Evolutionary conservation across 2,888 invertebrate species (phyloP).

Genomic region (Gnatocerus cornutus): DNA sequence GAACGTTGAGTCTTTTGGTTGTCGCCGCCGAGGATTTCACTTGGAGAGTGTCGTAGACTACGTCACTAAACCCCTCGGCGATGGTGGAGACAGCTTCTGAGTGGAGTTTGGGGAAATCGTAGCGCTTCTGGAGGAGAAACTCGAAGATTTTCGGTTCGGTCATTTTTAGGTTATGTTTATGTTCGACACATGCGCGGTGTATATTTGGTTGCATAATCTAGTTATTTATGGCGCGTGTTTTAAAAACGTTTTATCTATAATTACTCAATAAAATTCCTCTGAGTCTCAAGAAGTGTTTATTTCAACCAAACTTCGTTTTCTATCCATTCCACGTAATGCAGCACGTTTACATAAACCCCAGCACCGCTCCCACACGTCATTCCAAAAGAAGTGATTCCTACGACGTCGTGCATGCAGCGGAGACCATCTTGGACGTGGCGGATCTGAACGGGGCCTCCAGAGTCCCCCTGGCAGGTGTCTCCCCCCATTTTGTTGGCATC

Average conservation of each 20-base stretch:
- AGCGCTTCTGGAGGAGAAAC: conserved; percentile 22
- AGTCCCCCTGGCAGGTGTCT: background rate
- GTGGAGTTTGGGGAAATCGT: conserved; percentile 37
- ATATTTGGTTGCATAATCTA: no score
- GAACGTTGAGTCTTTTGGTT: conserved; percentile 18
- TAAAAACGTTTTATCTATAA: no score
- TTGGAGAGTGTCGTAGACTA: conserved; percentile 35
- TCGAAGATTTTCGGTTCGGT: conserved; percentile 35
- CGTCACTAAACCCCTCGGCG: conserved; percentile 17
- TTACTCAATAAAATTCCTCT: no score
- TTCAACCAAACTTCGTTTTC: conserved; percentile 6
- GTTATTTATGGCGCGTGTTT: no score
- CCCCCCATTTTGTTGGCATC: background rate
- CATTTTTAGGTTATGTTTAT: conserved; percentile 40
- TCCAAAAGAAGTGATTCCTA: conserved; percentile 13
- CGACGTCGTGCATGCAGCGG: conserved; percentile 4
- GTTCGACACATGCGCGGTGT: background rate
- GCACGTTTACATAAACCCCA: background rate
- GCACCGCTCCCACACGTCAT: background rate
- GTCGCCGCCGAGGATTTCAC: conserved; percentile 15
- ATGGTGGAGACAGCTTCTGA: conserved; percentile 9
- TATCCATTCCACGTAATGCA: conserved; percentile 2
- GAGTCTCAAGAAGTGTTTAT: no score
- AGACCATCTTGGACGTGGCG: background rate
- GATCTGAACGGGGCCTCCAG: conserved; percentile 6